Evolutionary conservation across 2,888 invertebrate species (phyloP), one percentile per base, ranked within the genome.

Genomic region (Helicoverpa assulta): DNA sequence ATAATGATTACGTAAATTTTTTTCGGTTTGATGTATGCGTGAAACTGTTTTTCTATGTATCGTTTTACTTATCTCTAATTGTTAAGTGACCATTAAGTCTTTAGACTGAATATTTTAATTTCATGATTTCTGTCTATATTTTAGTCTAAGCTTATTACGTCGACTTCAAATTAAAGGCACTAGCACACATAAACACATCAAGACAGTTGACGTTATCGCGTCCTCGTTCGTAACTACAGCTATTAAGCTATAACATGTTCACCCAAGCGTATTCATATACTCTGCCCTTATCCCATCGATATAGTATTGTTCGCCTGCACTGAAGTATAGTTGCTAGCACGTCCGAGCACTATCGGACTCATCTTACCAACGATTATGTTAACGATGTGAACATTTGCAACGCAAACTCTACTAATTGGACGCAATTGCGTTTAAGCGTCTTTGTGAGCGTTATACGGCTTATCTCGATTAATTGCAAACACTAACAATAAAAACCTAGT

Each of bases 311-410:
- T 81, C 71, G 81, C 87, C 68, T 61, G 74, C 82, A 83, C 72
- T 75, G 76, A 73, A 75, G 76, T 84, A 70, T 86, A 88, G 33
- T 82, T 72, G 73, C 78, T 63, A 74, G 70, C 70, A 69, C 70
- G 81, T 73, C 78, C 56, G 67, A 63, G 55, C 81, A 74, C 68
- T 89, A 89, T 90, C 89, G 63, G 78, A 67, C 70, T 67, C 85
- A 90, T 90, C 89, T 85, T 63, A 67, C 65, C 67, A 64, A 75
- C 87, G 82, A 91, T 93, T 93, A 93, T 90, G 90, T 87, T 94
- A 94, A 94, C 91, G 86, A 94, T 95, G 94, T 93, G 95, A 95
- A 94, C 90, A 85, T 86, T 86, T 86, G 83, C 88, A 84, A 85
- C 83, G 83, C 86, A 86, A 90, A 88, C 87, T 83, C 84, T 69